These are phyloP conservation scores for Nudaria mundana DNA, from an alignment of 2,888 invertebrate species.

Conservation along the genomic window DNA sequence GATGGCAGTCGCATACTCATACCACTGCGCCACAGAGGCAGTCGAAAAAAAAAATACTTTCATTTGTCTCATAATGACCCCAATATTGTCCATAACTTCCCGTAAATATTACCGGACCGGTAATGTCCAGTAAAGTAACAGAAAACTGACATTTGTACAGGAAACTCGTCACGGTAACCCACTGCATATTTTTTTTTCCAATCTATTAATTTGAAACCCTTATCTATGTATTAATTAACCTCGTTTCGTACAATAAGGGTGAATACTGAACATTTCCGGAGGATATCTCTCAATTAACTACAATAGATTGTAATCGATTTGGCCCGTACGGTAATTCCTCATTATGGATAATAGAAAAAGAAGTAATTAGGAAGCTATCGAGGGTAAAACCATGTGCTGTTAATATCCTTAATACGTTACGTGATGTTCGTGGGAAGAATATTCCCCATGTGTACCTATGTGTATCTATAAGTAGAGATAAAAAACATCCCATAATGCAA, in stretches of 20 bases:
- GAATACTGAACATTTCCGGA: constrained; percentile 28
- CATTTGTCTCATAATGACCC: too few species aligned
- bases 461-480: too few species aligned
- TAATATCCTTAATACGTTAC: constrained; percentile 1
- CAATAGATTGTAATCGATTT: constrained; percentile 34
- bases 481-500: background rate
- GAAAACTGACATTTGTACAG: background rate
- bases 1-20: too few species aligned
- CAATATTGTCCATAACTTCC: too few species aligned
- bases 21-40: too few species aligned
- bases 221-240: constrained; percentile 18
- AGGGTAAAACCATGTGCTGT: constrained; percentile 13
- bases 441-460: background rate
- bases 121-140: too few species aligned
- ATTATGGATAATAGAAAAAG: constrained; percentile 24
- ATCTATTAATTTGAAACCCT: too few species aligned
- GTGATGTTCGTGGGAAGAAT: constrained; percentile 24
- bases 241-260: constrained; percentile 19
- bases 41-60: too few species aligned
- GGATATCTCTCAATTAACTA: constrained; percentile 32
- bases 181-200: background rate
- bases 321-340: constrained; percentile 28
- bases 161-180: background rate
- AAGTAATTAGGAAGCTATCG: constrained; percentile 25
- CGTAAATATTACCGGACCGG: too few species aligned